These are phyloP conservation scores for Meiosimyza decipiens DNA, from an alignment of 2,888 invertebrate species.

Conservation along the genomic window DNA sequence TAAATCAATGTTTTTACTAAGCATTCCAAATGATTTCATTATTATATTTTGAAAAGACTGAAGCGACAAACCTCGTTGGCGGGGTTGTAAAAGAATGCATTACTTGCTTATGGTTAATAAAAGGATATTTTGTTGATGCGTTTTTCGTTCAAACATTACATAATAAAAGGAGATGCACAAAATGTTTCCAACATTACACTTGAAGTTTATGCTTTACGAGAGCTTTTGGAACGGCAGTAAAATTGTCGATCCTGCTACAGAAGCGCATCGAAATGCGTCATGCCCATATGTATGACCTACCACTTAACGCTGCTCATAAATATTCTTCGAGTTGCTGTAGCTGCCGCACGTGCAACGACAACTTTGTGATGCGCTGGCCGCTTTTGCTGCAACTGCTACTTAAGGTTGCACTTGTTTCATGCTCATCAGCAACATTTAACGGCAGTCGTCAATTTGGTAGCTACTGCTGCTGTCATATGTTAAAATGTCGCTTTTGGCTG, in stretches of 20 bases:
- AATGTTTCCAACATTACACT: no score
- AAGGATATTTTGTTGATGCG: no score
- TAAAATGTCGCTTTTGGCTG: constrained; percentile 64
- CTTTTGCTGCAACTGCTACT: neutral
- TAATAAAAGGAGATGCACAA: no score
- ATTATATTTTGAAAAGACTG: no score
- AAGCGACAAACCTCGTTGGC: no score
- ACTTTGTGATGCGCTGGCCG: neutral
- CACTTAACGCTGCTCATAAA: constrained; percentile 21
- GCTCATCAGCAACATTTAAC: neutral
- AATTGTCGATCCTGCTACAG: neutral
- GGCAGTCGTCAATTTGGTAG: neutral
- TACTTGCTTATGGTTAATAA: no score
- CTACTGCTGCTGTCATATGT: constrained; percentile 54
- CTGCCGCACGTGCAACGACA: neutral
- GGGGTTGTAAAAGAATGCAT: no score
- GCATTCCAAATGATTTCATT: no score
- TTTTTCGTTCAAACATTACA: no score
- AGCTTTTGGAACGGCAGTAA: no score
- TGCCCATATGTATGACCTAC: neutral
- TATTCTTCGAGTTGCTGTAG: neutral
- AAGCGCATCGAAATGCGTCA: constrained; percentile 4
- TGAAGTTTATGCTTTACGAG: no score
- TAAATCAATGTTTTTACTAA: constrained; percentile 52
- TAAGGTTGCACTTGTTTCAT: neutral